Evolutionary conservation across 2,888 invertebrate species (phyloP), one percentile per base, ranked within the genome.

Genomic region (Drosophila cracens): DNA sequence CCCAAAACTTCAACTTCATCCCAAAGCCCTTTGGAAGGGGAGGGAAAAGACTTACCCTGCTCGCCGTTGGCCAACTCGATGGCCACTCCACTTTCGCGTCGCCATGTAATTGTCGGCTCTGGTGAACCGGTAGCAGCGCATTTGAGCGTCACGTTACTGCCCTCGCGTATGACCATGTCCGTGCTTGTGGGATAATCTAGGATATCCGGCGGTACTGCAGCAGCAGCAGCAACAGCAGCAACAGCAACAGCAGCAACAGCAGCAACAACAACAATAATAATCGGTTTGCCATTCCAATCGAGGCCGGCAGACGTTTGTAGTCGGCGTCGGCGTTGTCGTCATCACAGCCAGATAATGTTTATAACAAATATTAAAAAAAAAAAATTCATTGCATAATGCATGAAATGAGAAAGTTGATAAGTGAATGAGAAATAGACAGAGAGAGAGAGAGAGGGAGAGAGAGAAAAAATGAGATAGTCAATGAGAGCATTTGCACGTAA

Each of bases 51-150:
- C 92, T 93, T 93, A 96, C 96, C 96, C 94, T 96, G 95, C 82
- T 95, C 94, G 62, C 96, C 96, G 87, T 95, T 95, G 73, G 95
- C 94, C 74, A 96, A 92, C 61, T 95, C 95, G 91, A 97, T 97
- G 74, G 95, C 94, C 92, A 96, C 96, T 81, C 96, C 95, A 91
- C 96, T 96, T 93, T 98, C 98, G 84, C 97, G 94, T 90, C 97
- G 94, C 98, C 98, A 98, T 82, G 95, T 96, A 93, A 98, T 97
- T 89, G 95, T 96, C 43, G 98, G 98, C 86, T 95, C 94, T 33
- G 98, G 98, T 60, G 97, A 96, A 74, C 98, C 97, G 56, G 96
- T 97, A 61, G 98, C 98, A 62, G 97, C 97, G 93, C 98, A 98
- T 82, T 96, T 95, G 74, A 98, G 94, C 90, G 97, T 97, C 88